Evolutionary conservation across 2,797 vertebrate genomes (phyloP), one percentile per base, ranked within the genome.

Genomic region (Pyrocephalus nanus): DNA sequence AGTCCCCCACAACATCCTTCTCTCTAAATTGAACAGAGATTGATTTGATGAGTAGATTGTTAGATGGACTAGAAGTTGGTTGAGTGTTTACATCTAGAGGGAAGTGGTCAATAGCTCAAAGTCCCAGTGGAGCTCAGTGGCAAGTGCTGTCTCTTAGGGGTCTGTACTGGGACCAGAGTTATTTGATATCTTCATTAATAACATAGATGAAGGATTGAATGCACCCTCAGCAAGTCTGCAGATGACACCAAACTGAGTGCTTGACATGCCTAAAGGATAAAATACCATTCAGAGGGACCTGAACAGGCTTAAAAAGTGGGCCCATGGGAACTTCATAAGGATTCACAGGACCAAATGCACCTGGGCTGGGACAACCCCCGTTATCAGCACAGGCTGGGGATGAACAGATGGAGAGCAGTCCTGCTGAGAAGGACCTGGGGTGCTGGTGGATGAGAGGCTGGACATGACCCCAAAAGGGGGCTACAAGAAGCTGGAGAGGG

Each of bases 201-300:
- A 34, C 11, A 88, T 2, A 51, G 23, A n/a, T 2, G 15, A 47
- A 67, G 17, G 8, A 4, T 80, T 0, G 0, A 58, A 29, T 45
- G 53, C 45, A 18, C 4, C 19, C 20, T 53, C 23, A 58, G n/a
- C 29, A 26, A 12, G 3, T 73, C 6, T 66, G 38, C 36, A 65
- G 85, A 17, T 65, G 60, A 43, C 36, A 72, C 9, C 27, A 58
- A 51, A 2, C 13, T n/a, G 2, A 53, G 38, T 6, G 2, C 23
- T 10, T 79, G 51, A 45, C 60, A 29, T 0, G n/a, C 3, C 67
- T n/a, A 1, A 80, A 60, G 29, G n/a, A 51, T 29, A 11, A 19
- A 29, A 73, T 45, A 60, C 25, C 8, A 10, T 2, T 54, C 47
- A 66, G 40, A 80, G 6, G 23, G 3, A 66, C 5, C 9, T 15